phyloP scores from a whole-genome alignment of 2,888 invertebrate species.

The Heteropelma amictum region DNA sequence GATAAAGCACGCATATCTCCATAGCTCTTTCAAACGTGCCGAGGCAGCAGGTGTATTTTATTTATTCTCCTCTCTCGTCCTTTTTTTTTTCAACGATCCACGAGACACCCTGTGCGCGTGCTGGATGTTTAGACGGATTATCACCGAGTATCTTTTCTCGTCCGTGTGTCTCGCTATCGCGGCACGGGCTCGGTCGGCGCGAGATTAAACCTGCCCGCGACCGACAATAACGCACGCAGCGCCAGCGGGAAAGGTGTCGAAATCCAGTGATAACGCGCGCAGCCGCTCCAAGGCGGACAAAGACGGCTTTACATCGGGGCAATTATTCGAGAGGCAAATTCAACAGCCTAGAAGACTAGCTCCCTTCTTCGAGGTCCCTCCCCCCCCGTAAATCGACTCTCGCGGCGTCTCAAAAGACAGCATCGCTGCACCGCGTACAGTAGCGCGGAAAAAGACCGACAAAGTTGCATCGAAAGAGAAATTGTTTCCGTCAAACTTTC shows the following conservation, averaged over 20 bases:
- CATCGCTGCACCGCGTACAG: too few relatives aligned
- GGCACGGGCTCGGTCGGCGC: constrained; percentile 5
- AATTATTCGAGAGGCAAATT: too few relatives aligned
- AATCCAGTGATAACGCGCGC: constrained; percentile 13
- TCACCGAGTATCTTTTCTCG: neutral
- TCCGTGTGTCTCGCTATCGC: neutral
- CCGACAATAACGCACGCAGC: constrained; percentile 20
- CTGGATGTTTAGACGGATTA: neutral
- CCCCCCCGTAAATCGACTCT: too few relatives aligned
- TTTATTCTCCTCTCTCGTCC: neutral
- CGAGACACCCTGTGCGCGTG: too few relatives aligned
- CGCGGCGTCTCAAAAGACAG: too few relatives aligned
- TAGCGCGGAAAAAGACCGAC: too few relatives aligned
- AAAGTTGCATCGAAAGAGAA: too few relatives aligned
- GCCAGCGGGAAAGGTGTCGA: constrained; percentile 10
- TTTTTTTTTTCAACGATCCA: neutral
- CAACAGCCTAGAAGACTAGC: too few relatives aligned
- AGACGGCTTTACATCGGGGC: neutral
- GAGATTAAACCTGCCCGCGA: constrained; percentile 28
- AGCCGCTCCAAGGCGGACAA: neutral
- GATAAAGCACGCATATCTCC: too few relatives aligned
- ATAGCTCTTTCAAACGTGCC: too few relatives aligned
- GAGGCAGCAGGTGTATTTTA: neutral
- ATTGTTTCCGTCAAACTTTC: too few relatives aligned
- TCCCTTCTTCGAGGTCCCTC: too few relatives aligned